A percentile compares a stretch with the other conserved stretches of the same genome.
Conservation (phyloP, 2,113 vertebrate genomes). For the Sapajus apella region DNA sequence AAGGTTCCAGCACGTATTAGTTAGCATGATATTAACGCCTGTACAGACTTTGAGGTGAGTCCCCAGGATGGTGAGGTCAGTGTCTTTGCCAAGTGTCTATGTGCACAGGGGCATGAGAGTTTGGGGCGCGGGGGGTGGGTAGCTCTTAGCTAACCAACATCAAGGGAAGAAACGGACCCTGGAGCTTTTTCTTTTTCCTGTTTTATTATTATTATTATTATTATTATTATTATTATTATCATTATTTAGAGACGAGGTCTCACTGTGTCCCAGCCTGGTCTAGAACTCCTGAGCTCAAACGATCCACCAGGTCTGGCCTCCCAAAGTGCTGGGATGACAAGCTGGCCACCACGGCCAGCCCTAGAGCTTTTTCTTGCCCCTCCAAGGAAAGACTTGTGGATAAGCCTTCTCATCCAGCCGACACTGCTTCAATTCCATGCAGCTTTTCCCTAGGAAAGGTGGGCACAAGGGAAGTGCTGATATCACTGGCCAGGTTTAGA, state of each 20-base stretch:
- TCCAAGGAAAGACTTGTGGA: background rate
- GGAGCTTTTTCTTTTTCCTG: background rate
- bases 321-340: too few species aligned
- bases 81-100: background rate
- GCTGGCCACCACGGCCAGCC: too few species aligned
- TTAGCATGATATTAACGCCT: background rate
- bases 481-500: background rate
- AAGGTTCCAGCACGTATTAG: background rate
- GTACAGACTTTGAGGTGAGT: background rate
- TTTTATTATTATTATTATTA: too few species aligned
- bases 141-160: background rate
- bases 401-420: background rate
- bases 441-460: background rate
- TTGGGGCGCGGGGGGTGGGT: background rate
- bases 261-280: too few species aligned
- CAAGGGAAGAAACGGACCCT: background rate
- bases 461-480: background rate
- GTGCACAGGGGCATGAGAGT: background rate
- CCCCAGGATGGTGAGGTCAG: background rate
- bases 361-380: background rate
- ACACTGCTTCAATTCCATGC: fast-evolving
- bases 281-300: too few species aligned
- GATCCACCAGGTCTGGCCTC: too few species aligned
- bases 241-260: too few species aligned
- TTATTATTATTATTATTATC: too few species aligned